Evolutionary conservation across 2,888 invertebrate species (phyloP).

Genomic region (Latrodectus elegans): DNA sequence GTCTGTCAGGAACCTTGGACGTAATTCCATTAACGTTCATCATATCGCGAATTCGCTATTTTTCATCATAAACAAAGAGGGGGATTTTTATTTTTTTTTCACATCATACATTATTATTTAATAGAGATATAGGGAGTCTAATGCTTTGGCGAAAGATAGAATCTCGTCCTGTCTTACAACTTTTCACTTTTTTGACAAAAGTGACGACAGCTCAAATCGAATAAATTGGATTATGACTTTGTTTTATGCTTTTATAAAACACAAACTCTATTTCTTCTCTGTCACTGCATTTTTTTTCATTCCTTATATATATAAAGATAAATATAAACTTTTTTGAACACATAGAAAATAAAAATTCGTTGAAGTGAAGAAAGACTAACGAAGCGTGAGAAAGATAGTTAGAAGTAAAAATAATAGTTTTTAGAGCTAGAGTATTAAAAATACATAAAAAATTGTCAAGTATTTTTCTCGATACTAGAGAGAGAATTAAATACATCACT

Average conservation of each 20-base stretch:
- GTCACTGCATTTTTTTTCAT: conserved; percentile 26
- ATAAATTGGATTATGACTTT: conserved; percentile 33
- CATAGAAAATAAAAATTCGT: conserved; percentile 41
- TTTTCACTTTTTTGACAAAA: conserved; percentile 12
- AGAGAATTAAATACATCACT: no score
- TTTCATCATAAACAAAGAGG: conserved; percentile 55
- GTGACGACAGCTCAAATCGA: conserved; percentile 55
- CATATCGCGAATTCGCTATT: conserved; percentile 35
- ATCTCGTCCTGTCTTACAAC: conserved; percentile 37
- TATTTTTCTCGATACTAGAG: no score
- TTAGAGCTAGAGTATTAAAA: background rate
- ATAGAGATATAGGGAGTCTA: conserved; percentile 52
- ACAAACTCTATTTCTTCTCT: conserved; percentile 9
- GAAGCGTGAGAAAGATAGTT: conserved; percentile 29
- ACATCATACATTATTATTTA: conserved; percentile 54
- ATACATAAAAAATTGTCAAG: background rate
- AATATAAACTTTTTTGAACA: no score
- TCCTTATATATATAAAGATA: background rate
- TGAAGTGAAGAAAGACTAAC: conserved; percentile 34
- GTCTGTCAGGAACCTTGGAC: conserved; percentile 43
- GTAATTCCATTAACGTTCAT: conserved; percentile 50
- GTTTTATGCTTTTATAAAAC: conserved; percentile 8
- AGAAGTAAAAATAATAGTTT: background rate
- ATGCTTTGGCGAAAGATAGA: conserved; percentile 6
- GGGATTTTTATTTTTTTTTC: conserved; percentile 18